phyloP scores from a whole-genome alignment of 1,140 invertebrate genomes.

The Drosophila ficusphila region DNA sequence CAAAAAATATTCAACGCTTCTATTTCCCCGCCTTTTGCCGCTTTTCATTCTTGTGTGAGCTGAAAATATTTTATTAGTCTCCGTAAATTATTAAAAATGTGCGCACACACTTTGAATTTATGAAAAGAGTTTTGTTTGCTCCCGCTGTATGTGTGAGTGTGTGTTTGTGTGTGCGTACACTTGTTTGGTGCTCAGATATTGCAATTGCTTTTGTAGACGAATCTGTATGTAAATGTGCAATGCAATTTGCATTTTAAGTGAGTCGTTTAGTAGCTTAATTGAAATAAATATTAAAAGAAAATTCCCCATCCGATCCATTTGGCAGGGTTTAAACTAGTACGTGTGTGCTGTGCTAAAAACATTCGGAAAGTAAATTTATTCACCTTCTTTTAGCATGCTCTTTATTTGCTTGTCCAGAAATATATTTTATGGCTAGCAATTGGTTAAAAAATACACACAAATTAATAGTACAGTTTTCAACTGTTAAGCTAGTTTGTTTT shows the following conservation, averaged over 20 bases:
- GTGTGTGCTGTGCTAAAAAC: not conserved
- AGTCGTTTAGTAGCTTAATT: constrained; percentile 76
- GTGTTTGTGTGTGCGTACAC: constrained; percentile 7
- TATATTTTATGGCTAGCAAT: constrained; percentile 7
- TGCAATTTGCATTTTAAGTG: constrained; percentile 80
- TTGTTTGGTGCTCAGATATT: constrained; percentile 34
- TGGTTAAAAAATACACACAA: constrained; percentile 1
- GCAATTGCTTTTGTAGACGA: constrained; percentile 48
- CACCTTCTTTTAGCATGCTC: constrained; percentile 3
- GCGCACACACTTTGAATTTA: constrained; percentile 46
- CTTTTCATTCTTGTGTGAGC: constrained; percentile 9
- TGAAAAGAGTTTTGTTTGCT: constrained; percentile 60
- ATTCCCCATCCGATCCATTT: constrained; percentile 36
- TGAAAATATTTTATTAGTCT: constrained; percentile 41
- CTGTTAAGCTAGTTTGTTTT: not conserved
- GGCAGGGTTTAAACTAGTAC: constrained; percentile 21
- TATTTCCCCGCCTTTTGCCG: not conserved
- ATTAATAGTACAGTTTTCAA: constrained; percentile 11
- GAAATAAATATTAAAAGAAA: constrained; percentile 65
- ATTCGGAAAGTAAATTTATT: constrained; percentile 21
- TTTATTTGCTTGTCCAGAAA: constrained; percentile 14
- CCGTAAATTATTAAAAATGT: constrained; percentile 60
- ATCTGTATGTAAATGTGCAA: constrained; percentile 59
- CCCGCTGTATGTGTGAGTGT: constrained; percentile 12
- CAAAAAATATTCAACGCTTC: constrained; percentile 4